Evolutionary conservation across 2,888 invertebrate species (phyloP).

Genomic region (Trachelus stipa): DNA sequence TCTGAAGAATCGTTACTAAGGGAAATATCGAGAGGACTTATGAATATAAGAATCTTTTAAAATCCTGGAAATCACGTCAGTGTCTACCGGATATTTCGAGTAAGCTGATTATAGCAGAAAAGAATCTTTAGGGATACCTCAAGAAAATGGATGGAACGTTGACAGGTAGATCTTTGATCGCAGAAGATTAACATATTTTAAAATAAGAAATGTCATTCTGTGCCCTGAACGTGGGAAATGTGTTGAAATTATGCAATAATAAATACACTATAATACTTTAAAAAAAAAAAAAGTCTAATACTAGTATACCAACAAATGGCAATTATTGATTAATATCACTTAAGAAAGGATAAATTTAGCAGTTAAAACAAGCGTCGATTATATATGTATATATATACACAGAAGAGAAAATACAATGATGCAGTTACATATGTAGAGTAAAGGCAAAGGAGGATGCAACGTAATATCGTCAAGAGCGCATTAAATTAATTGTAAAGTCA

Average conservation of each 20-base stretch:
- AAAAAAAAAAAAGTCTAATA: background rate
- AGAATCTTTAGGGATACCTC: background rate
- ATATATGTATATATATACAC: too few species aligned
- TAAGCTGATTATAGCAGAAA: background rate
- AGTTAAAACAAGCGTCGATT: background rate
- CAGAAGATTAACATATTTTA: background rate
- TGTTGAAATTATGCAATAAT: background rate
- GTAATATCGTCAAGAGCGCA: background rate
- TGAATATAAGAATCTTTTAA: background rate
- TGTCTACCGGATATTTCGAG: background rate
- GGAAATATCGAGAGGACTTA: background rate
- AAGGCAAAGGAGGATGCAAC: background rate
- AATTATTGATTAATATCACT: background rate
- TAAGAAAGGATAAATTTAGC: background rate
- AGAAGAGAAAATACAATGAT: background rate
- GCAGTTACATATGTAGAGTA: background rate
- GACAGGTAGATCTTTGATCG: background rate
- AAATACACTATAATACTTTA: background rate
- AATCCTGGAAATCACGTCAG: background rate
- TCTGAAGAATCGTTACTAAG: background rate
- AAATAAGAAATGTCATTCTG: background rate
- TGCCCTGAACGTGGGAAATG: background rate
- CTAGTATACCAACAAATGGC: background rate
- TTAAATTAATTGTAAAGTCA: background rate
- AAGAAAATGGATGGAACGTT: background rate